Evolutionary conservation across 2,113 vertebrate genomes (phyloP).

Genomic region (Manacus vitellinus): DNA sequence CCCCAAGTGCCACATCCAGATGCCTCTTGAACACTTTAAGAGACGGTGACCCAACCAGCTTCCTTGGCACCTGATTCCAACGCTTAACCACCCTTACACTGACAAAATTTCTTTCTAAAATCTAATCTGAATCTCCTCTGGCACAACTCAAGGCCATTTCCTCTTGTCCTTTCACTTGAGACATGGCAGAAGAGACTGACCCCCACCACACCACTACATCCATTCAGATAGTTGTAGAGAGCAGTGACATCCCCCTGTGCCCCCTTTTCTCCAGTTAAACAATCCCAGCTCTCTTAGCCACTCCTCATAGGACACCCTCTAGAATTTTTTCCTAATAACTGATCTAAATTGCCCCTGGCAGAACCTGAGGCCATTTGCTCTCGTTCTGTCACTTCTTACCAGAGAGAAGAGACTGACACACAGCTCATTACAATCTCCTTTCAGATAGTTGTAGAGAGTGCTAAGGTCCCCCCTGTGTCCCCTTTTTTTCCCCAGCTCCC

Average conservation of each 20-base stretch:
- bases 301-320: not conserved
- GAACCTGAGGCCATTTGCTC: not conserved
- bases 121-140: not conserved
- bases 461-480: accelerated
- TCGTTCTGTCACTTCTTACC: not conserved
- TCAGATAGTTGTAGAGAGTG: not conserved
- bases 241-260: not conserved
- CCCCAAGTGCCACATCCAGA: not conserved
- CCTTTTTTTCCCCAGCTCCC: not conserved
- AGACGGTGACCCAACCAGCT: not conserved
- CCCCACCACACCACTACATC: not conserved
- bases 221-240: not conserved
- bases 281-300: accelerated
- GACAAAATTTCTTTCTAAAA: not conserved
- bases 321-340: not conserved
- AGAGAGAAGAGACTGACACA: not conserved
- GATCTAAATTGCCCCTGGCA: not conserved
- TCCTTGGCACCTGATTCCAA: not conserved
- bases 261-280: not conserved
- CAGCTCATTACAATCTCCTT: not conserved
- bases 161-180: not conserved
- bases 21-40: not conserved
- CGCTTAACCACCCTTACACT: not conserved
- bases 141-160: not conserved
- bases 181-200: not conserved